These are phyloP conservation scores for Pseudomyrmex pallidus DNA, from an alignment of 1,140 invertebrate species.

Conservation along the genomic window DNA sequence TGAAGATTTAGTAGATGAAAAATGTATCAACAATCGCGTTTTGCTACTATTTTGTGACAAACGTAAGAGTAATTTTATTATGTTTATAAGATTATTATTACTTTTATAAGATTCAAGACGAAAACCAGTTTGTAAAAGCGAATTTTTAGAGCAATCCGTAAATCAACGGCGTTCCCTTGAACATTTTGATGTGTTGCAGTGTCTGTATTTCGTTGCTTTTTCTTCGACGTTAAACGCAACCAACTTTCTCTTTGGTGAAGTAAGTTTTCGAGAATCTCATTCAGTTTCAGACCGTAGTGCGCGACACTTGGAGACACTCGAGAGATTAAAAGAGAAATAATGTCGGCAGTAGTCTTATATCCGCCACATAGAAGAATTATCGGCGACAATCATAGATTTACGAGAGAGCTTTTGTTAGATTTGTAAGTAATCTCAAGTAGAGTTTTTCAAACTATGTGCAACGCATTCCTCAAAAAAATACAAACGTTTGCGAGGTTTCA, in stretches of 20 bases:
- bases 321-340: constrained; percentile 66
- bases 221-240: constrained; percentile 26
- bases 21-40: too few relatives aligned
- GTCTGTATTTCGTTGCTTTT: constrained; percentile 14
- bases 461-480: neutral
- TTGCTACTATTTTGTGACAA: neutral
- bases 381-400: neutral
- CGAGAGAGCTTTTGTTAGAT: neutral
- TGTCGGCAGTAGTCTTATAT: constrained; percentile 59
- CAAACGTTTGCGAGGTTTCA: neutral
- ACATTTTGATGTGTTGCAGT: constrained; percentile 18
- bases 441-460: constrained; percentile 9
- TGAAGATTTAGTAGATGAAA: neutral
- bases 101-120: neutral
- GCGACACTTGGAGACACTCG: constrained; percentile 49
- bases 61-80: too few relatives aligned
- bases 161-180: constrained; percentile 27
- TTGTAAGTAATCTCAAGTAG: constrained; percentile 32
- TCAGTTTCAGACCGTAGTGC: constrained; percentile 6
- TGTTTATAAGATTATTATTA: too few relatives aligned
- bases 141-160: constrained; percentile 13
- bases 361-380: constrained; percentile 36
- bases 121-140: neutral
- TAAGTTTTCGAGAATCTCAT: constrained; percentile 42
- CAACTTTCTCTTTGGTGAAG: constrained; percentile 29